These are phyloP conservation scores for Pseudopipra pipra DNA, from an alignment of 2,113 vertebrate species.

Conservation along the genomic window DNA sequence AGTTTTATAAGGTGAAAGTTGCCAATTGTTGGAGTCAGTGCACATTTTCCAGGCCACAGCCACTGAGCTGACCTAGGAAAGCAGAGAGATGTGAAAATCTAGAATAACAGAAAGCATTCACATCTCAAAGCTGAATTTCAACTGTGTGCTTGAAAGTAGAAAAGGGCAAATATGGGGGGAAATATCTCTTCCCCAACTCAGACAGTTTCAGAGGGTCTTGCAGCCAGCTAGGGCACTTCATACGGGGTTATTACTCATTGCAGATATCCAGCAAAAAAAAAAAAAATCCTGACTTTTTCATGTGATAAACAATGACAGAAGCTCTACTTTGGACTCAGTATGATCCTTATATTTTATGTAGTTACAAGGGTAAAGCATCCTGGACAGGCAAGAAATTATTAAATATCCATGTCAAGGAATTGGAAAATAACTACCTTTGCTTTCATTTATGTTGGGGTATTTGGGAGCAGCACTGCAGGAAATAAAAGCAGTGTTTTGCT, in stretches of 20 bases:
- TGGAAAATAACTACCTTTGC: neutral
- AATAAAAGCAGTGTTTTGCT: neutral
- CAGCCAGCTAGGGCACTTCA: neutral
- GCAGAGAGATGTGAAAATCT: neutral
- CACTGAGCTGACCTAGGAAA: neutral
- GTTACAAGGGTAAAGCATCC: neutral
- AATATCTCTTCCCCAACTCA: neutral
- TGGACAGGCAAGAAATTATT: neutral
- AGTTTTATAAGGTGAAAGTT: conserved; percentile 6
- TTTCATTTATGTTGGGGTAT: neutral
- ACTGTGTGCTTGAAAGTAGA: neutral
- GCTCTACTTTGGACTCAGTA: neutral
- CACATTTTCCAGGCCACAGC: conserved; percentile 3
- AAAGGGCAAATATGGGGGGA: neutral
- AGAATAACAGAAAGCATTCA: neutral
- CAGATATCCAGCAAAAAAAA: neutral
- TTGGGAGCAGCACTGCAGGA: neutral
- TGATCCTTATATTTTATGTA: neutral
- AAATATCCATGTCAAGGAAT: neutral
- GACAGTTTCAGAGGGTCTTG: neutral
- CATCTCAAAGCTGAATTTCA: neutral
- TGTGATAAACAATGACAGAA: neutral
- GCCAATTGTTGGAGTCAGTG: neutral
- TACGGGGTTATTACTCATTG: neutral
- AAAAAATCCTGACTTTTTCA: neutral